Percentiles rank a stretch among this genome's conserved stretches.
These are phyloP conservation scores for Ptychadena robeensis DNA, from an alignment of 2,797 vertebrate species.

Conservation along the genomic window DNA sequence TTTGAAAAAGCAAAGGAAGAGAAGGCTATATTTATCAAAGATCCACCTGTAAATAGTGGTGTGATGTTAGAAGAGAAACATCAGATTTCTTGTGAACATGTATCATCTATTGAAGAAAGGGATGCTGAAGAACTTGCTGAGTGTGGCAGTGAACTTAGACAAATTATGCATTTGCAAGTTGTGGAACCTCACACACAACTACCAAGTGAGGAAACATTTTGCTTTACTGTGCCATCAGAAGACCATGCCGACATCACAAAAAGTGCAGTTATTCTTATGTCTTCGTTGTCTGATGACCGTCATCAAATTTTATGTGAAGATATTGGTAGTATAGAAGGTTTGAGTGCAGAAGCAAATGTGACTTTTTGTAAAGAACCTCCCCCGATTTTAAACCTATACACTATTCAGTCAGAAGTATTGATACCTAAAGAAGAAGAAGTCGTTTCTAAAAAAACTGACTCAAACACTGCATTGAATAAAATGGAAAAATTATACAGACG, in stretches of 20 bases:
- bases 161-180: constrained; percentile 78
- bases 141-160: constrained; percentile 75
- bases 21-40: constrained; percentile 69
- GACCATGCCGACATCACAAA: constrained; percentile 72
- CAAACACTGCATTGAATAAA: constrained; percentile 74
- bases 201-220: constrained; percentile 75
- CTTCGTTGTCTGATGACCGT: constrained; percentile 75
- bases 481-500: constrained; percentile 76
- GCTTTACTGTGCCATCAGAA: constrained; percentile 72
- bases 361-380: constrained; percentile 70
- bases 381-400: constrained; percentile 76
- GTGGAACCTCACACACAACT: constrained; percentile 76
- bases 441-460: constrained; percentile 69
- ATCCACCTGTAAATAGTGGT: constrained; percentile 71
- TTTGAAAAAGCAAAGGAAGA: constrained; percentile 69
- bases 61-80: constrained; percentile 77
- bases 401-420: constrained; percentile 67
- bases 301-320: constrained; percentile 73
- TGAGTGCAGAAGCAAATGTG: constrained; percentile 64
- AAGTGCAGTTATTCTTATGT: constrained; percentile 76
- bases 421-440: constrained; percentile 80
- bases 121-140: constrained; percentile 69
- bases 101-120: constrained; percentile 70
- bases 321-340: constrained; percentile 69
- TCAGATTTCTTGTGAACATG: constrained; percentile 72